Evolutionary conservation across 2,888 invertebrate species (phyloP).

Genomic region (Callyntrura guangdongensis): DNA sequence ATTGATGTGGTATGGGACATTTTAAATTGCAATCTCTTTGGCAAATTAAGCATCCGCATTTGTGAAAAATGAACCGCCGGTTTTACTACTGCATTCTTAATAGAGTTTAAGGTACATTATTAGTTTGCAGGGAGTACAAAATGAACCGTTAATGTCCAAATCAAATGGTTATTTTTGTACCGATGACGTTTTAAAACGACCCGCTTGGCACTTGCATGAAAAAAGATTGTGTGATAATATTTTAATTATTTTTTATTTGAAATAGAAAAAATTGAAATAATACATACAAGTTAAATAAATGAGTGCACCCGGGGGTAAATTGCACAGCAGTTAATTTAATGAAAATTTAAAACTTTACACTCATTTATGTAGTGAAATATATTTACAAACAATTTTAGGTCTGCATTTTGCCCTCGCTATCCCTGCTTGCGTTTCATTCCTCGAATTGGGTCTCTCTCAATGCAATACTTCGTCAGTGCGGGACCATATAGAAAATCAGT

Average conservation of each 20-base stretch:
- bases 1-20: conserved; percentile 14
- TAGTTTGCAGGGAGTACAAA: background rate
- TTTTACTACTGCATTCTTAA: background rate
- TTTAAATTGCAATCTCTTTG: conserved; percentile 48
- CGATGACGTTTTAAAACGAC: conserved; percentile 9
- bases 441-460: conserved; percentile 1
- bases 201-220: background rate
- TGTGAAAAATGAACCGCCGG: conserved; percentile 61
- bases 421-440: background rate
- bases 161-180: background rate
- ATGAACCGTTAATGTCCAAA: background rate
- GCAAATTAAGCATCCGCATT: conserved; percentile 54
- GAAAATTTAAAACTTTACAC: conserved; percentile 6
- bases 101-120: background rate
- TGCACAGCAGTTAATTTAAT: conserved; percentile 21
- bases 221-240: conserved; percentile 34
- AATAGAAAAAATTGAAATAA: conserved; percentile 45
- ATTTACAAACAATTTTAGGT: background rate
- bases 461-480: background rate
- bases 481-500: conserved; percentile 33
- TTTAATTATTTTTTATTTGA: conserved; percentile 29
- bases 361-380: background rate
- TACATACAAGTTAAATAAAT: conserved; percentile 1
- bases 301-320: conserved; percentile 28
- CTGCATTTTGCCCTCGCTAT: background rate